Conservation (phyloP, 2,797 vertebrate species). For the Cyprinella venusta region DNA sequence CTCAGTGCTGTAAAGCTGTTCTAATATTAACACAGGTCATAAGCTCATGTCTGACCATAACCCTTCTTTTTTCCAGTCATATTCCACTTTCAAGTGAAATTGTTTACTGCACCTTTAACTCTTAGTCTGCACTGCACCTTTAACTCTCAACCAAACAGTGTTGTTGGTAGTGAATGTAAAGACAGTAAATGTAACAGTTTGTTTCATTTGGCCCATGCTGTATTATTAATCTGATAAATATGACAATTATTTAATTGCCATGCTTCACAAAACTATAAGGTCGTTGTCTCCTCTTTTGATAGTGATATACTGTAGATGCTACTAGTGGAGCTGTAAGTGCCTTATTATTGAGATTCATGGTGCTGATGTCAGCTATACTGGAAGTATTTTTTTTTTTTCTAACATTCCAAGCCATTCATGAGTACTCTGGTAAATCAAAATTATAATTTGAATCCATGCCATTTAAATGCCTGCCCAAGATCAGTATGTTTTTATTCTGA, state of each 20-base stretch:
- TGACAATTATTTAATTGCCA: background rate
- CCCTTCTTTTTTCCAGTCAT: background rate
- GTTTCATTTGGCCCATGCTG: background rate
- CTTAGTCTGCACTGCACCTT: background rate
- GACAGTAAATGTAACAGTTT: background rate
- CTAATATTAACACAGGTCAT: background rate
- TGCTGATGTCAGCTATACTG: background rate
- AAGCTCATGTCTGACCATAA: background rate
- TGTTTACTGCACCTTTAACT: background rate
- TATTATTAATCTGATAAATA: background rate
- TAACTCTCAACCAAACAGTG: background rate
- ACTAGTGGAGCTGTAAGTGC: background rate
- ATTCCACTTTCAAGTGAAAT: background rate
- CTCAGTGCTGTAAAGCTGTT: background rate
- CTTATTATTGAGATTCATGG: constrained; percentile 19
- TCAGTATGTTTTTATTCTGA: background rate
- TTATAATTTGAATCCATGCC: background rate
- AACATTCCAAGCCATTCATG: background rate
- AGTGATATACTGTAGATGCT: background rate
- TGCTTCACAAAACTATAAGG: background rate
- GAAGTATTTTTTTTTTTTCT: background rate
- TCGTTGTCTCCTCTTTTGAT: background rate
- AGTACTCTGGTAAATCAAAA: constrained; percentile 2
- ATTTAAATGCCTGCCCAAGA: constrained; percentile 2
- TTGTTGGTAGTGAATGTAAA: background rate